Percentiles rank a stretch among this genome's conserved stretches.
Conservation (phyloP, 2,888 invertebrate species). For the Augochlorella aurata region DNA sequence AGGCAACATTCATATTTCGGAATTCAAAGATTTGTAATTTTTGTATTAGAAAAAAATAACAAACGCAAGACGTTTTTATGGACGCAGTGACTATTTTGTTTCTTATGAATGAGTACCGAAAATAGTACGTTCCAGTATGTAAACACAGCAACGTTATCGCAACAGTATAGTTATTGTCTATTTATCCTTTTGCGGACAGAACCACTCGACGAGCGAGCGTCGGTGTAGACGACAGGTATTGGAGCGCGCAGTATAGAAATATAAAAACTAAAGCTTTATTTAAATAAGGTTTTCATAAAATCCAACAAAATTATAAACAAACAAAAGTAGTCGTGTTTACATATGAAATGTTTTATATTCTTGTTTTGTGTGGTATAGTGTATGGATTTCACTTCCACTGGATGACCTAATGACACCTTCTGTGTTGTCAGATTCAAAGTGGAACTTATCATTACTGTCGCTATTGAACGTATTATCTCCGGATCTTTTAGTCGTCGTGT, state of each 20-base stretch:
- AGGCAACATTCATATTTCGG: background rate
- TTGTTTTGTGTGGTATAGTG: too few species aligned
- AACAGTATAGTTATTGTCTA: background rate
- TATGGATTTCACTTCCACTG: background rate
- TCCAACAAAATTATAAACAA: too few species aligned
- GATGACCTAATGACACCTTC: background rate
- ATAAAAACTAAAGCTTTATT: too few species aligned
- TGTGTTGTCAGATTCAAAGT: background rate
- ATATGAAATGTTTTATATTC: too few species aligned
- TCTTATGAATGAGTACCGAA: background rate
- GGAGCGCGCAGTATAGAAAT: too few species aligned
- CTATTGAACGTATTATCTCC: constrained; percentile 8
- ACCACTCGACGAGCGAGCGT: too few species aligned
- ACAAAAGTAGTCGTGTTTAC: too few species aligned
- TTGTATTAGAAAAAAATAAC: background rate
- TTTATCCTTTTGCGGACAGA: too few species aligned
- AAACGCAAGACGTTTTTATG: background rate
- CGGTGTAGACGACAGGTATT: too few species aligned
- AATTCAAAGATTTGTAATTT: background rate
- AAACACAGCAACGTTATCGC: background rate
- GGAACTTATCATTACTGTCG: background rate
- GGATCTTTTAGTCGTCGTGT: constrained; percentile 52
- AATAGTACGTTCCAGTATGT: background rate
- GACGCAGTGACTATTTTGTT: background rate
- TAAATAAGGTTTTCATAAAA: too few species aligned